Evolutionary conservation across 2,113 vertebrate genomes (phyloP), one percentile per base, ranked within the genome.

Genomic region (Pygoscelis adeliae): DNA sequence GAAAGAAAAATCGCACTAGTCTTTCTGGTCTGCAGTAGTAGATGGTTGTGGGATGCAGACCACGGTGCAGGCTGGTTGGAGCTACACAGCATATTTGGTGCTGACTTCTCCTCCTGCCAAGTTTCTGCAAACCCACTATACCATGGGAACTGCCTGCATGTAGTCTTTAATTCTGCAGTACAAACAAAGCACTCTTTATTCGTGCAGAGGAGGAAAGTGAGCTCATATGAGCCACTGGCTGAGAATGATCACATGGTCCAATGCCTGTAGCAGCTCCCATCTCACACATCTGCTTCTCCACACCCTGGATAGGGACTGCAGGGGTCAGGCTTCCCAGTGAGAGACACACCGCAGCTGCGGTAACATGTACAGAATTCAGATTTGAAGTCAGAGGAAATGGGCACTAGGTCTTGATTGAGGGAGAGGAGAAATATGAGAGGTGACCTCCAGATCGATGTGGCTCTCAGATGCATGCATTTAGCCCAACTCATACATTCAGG

Each of bases 161-260:
- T 29, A 27, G 49, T 23, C 76, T 89, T 80, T 77, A 50, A 73
- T 87, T 87, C 80, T 71, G 46, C 72, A 71, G 70, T 9, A 26
- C 42, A 62, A 79, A 97, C 94, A 97, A 97, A 84, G 87, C 72
- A 11, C 22, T 74, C 93, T 88, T 92, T 97, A 87, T 96, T 81
- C 11, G 0, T 4, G 27, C 0, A 0, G 59, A 84, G 76, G 77
- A 49, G 89, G 59, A 92, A 92, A 94, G 65, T 73, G 93, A 96
- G 80, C 72, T 96, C 80, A 84, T 87, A 34, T 6, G 47, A 96
- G 59, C 80, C 69, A 30, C 50, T 78, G 80, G 59, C 80, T 88
- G 85, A 56, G 53, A 87, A 47, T 7, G 56, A 59, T 90, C 78
- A 17, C 47, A 55, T 69, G 89, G 67, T 83, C 49, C 40, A 49